These are phyloP conservation scores for Drosophila engyochracea DNA, from an alignment of 2,888 invertebrate species.

Conservation along the genomic window DNA sequence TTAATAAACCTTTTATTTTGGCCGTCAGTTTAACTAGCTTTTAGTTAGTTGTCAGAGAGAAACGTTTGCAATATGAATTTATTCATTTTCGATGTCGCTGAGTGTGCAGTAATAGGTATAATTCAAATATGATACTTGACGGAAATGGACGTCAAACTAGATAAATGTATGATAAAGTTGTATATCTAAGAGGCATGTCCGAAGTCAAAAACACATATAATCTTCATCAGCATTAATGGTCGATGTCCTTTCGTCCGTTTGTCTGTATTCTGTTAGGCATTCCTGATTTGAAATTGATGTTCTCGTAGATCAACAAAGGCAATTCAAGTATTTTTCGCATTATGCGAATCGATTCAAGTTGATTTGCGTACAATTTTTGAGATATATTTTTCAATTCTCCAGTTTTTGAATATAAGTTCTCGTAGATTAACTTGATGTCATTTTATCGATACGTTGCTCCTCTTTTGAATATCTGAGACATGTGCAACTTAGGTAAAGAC, in stretches of 20 bases:
- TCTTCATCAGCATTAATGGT: neutral
- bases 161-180: neutral
- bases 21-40: slow-evolving; percentile 7
- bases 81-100: neutral
- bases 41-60: neutral
- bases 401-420: no score
- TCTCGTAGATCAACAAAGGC: neutral
- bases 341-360: neutral
- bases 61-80: neutral
- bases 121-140: neutral
- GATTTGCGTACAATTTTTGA: neutral
- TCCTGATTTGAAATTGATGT: neutral
- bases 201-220: neutral
- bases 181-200: neutral
- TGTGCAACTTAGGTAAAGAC: neutral
- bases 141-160: neutral
- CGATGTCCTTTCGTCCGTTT: neutral
- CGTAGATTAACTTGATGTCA: neutral
- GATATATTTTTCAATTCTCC: neutral
- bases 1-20: neutral
- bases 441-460: neutral
- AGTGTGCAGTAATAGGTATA: neutral
- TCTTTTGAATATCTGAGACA: neutral
- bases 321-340: neutral
- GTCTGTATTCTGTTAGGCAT: neutral